A percentile compares a stretch with the other conserved stretches of the same genome.
phyloP scores from a whole-genome alignment of 1,140 invertebrate species.

The Wasmannia auropunctata region DNA sequence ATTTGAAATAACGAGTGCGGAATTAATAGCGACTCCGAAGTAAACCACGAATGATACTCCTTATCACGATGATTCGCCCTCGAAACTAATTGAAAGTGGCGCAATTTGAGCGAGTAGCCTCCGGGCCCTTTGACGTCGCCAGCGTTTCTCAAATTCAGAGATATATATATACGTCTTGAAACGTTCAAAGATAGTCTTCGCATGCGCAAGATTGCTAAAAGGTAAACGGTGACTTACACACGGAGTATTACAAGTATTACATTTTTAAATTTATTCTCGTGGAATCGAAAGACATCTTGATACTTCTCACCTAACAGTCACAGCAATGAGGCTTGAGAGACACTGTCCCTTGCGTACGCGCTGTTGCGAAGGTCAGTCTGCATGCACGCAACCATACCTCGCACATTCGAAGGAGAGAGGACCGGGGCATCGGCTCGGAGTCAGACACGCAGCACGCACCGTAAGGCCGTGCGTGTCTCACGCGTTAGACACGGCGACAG shows the following conservation, averaged over 20 bases:
- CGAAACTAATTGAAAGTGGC: constrained; percentile 80
- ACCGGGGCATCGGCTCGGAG: background rate
- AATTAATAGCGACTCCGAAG: constrained; percentile 20
- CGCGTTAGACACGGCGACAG: constrained; percentile 39
- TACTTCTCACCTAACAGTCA: background rate
- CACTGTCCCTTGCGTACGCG: constrained; percentile 57
- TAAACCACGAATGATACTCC: constrained; percentile 65
- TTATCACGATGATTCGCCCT: constrained; percentile 80
- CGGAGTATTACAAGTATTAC: background rate
- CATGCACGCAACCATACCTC: constrained; percentile 70
- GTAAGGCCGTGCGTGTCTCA: constrained; percentile 56
- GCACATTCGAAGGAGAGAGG: constrained; percentile 44
- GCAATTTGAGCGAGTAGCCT: constrained; percentile 81
- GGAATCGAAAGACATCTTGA: background rate
- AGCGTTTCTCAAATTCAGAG: constrained; percentile 33
- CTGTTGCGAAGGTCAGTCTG: constrained; percentile 79
- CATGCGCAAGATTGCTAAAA: background rate
- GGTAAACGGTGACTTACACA: background rate
- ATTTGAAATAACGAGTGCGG: background rate
- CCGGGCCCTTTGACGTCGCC: constrained; percentile 32
- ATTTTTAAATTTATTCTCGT: background rate
- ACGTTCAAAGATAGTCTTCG: background rate
- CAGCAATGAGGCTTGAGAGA: constrained; percentile 5
- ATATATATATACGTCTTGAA: background rate
- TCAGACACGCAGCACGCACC: constrained; percentile 49